Percentiles rank a stretch among this genome's conserved stretches.
phyloP scores from a whole-genome alignment of 2,888 invertebrate genomes.

The Micropterix aruncella region DNA sequence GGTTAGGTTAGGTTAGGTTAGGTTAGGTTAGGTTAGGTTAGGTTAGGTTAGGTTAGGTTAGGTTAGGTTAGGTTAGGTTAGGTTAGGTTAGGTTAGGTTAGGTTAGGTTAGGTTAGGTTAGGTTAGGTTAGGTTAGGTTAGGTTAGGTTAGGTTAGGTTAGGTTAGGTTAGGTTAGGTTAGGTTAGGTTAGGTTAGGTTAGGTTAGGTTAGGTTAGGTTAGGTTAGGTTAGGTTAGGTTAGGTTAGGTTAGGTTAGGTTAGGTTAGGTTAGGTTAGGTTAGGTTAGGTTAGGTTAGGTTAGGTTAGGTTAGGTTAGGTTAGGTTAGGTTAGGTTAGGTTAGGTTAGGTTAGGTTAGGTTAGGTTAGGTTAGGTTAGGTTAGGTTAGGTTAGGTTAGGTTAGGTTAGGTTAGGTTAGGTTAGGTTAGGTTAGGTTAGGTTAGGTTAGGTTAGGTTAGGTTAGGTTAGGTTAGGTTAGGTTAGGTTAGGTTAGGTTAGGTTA shows the following conservation, averaged over 20 bases:
- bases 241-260: slow-evolving; percentile 9
- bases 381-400: slow-evolving; percentile 9
- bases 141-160: slow-evolving; percentile 6
- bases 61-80: slow-evolving; percentile 1
- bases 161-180: slow-evolving; percentile 9
- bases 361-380: slow-evolving; percentile 9
- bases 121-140: slow-evolving; percentile 4
- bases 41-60: not conserved
- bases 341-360: slow-evolving; percentile 9
- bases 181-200: slow-evolving; percentile 8
- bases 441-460: slow-evolving; percentile 16
- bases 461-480: slow-evolving; percentile 9
- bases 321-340: slow-evolving; percentile 8
- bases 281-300: slow-evolving; percentile 9
- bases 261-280: slow-evolving; percentile 8
- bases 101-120: slow-evolving; percentile 1
- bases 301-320: slow-evolving; percentile 8
- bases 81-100: slow-evolving; percentile 1
- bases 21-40: not conserved
- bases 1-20: not conserved
- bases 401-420: slow-evolving; percentile 8
- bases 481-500: slow-evolving; percentile 8
- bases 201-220: slow-evolving; percentile 9
- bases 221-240: slow-evolving; percentile 8
- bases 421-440: slow-evolving; percentile 7